phyloP scores from a whole-genome alignment of 2,797 vertebrate species.

The Smutsia gigantea region DNA sequence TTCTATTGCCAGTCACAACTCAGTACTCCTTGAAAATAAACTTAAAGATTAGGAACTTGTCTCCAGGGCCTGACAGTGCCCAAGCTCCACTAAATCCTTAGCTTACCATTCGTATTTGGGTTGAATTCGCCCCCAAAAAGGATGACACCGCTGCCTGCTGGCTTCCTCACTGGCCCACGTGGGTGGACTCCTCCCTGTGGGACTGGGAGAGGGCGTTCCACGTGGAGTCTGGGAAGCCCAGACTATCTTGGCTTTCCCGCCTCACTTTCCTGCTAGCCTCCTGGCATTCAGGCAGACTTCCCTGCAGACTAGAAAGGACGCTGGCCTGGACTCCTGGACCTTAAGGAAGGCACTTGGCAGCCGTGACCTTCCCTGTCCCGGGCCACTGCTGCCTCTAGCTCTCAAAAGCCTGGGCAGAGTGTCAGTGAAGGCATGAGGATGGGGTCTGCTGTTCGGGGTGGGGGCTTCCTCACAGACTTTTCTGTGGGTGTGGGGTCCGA shows the following conservation, averaged over 20 bases:
- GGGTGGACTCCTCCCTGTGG: no score
- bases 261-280: not conserved
- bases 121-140: not conserved
- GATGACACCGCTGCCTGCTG: not conserved
- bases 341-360: not conserved
- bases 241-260: no score
- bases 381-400: not conserved
- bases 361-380: not conserved
- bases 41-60: not conserved
- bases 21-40: not conserved
- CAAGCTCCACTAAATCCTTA: not conserved
- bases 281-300: not conserved
- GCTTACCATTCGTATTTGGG: not conserved
- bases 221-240: no score
- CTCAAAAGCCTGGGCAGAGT: not conserved
- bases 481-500: not conserved
- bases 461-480: not conserved
- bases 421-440: not conserved
- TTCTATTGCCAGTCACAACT: not conserved
- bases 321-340: not conserved
- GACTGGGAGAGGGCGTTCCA: no score
- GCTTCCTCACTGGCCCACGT: not conserved
- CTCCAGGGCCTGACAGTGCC: not conserved
- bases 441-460: accelerated
- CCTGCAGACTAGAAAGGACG: not conserved